Percentiles rank a stretch among this genome's conserved stretches.
Evolutionary conservation across 2,113 vertebrate genomes (phyloP).

Genomic region (Todiramphus saurophagus): DNA sequence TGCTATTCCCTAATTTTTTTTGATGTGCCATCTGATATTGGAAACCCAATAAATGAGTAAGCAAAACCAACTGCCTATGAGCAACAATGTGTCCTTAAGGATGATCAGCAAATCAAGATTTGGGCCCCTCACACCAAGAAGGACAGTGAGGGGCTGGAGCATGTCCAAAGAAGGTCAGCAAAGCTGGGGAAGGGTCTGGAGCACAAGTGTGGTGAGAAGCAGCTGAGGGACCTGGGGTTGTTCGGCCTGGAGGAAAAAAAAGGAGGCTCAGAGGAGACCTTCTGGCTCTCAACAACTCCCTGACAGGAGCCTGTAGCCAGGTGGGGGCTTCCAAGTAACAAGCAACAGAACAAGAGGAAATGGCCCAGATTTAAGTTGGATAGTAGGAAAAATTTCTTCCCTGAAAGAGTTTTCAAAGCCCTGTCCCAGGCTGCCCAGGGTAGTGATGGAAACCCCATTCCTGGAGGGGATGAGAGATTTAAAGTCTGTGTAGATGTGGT

Average conservation of each 20-base stretch:
- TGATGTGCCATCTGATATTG: not conserved
- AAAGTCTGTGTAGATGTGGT: not conserved
- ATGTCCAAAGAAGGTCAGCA: not conserved
- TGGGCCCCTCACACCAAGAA: not conserved
- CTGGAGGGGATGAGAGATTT: not conserved
- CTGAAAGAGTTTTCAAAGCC: not conserved
- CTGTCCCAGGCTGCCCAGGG: not conserved
- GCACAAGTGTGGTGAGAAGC: not conserved
- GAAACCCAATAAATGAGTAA: constrained; percentile 40
- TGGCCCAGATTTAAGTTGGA: not conserved
- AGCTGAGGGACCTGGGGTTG: not conserved
- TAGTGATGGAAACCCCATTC: not conserved
- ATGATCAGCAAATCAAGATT: not conserved
- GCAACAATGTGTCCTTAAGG: not conserved
- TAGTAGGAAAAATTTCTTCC: not conserved
- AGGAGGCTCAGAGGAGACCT: not conserved
- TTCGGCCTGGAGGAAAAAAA: not conserved
- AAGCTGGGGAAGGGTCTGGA: not conserved
- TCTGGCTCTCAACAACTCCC: not conserved
- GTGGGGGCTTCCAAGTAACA: not conserved
- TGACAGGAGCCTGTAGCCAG: not conserved
- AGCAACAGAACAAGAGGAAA: not conserved
- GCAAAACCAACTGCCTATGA: not conserved
- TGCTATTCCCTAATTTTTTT: constrained; percentile 16
- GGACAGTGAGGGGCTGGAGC: not conserved